Percentiles rank a stretch among this genome's conserved stretches.
Evolutionary conservation across 2,888 invertebrate species (phyloP).

Genomic region (Phyto melanocephala): DNA sequence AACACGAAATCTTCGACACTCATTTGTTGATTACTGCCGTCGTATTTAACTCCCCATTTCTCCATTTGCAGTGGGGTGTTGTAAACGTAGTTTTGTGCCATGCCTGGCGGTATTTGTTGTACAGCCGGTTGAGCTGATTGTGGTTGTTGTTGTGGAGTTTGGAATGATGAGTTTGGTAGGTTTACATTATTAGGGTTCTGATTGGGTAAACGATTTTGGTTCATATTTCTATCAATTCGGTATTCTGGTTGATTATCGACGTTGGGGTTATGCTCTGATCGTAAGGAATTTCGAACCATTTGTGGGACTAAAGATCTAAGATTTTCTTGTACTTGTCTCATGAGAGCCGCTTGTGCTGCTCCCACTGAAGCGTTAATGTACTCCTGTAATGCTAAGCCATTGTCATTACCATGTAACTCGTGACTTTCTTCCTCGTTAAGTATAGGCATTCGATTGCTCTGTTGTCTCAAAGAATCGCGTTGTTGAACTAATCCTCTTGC

Average conservation of each 20-base stretch:
- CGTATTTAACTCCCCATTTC: slow-evolving; percentile 32
- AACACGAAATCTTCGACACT: slow-evolving; percentile 12
- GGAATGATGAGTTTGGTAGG: too few species aligned
- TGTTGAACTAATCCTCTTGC: not conserved
- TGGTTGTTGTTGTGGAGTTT: too few species aligned
- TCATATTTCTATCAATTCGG: not conserved
- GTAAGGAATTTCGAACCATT: not conserved
- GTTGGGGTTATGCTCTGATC: not conserved
- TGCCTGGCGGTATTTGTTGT: not conserved
- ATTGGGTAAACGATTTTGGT: not conserved
- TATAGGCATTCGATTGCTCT: not conserved
- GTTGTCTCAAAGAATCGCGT: not conserved
- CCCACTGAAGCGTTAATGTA: slow-evolving; percentile 2
- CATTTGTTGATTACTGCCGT: not conserved
- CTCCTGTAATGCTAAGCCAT: not conserved
- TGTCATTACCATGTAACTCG: not conserved
- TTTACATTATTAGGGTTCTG: not conserved
- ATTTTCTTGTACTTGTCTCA: not conserved
- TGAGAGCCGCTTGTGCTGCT: too few species aligned
- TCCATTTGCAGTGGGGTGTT: slow-evolving; percentile 13
- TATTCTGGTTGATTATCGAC: not conserved
- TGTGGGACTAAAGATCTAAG: not conserved
- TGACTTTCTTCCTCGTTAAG: not conserved
- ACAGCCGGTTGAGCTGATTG: not conserved
- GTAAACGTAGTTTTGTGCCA: not conserved